Evolutionary conservation across 2,797 vertebrate species (phyloP).

Genomic region (Sebastes iracundus): DNA sequence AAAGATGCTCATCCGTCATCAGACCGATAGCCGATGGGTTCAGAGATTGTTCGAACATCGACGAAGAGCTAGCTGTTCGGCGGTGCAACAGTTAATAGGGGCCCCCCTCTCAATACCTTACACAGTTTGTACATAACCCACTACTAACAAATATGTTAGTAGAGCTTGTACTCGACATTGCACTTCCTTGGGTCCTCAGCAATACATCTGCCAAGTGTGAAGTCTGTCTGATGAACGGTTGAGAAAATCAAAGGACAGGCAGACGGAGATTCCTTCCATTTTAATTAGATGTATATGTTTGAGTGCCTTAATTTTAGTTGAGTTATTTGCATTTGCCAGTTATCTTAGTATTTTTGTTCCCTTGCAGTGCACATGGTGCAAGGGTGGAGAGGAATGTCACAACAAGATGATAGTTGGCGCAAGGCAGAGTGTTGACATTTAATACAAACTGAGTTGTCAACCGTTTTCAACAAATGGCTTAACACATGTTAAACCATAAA

Average conservation of each 20-base stretch:
- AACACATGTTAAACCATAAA: no score
- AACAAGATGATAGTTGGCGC: background rate
- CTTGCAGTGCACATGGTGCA: background rate
- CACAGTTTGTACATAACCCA: background rate
- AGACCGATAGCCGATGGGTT: no score
- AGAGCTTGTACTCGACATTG: background rate
- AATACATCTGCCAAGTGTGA: background rate
- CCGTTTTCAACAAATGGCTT: background rate
- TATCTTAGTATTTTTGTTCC: background rate
- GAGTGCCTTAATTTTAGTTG: background rate
- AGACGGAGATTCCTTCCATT: background rate
- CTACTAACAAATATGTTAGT: background rate
- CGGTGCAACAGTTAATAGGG: background rate
- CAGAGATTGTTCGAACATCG: background rate
- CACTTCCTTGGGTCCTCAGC: no score
- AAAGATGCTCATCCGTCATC: no score
- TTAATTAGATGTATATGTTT: background rate
- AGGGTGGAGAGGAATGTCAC: background rate
- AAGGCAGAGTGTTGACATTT: background rate
- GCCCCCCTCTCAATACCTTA: background rate
- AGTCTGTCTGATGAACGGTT: no score
- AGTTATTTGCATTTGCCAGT: background rate
- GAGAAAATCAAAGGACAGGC: background rate
- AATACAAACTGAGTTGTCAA: background rate
- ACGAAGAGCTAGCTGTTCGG: background rate